Percentiles rank a stretch among this genome's conserved stretches.
Conservation (phyloP, 2,113 vertebrate genomes). For the Anguilla rostrata region DNA sequence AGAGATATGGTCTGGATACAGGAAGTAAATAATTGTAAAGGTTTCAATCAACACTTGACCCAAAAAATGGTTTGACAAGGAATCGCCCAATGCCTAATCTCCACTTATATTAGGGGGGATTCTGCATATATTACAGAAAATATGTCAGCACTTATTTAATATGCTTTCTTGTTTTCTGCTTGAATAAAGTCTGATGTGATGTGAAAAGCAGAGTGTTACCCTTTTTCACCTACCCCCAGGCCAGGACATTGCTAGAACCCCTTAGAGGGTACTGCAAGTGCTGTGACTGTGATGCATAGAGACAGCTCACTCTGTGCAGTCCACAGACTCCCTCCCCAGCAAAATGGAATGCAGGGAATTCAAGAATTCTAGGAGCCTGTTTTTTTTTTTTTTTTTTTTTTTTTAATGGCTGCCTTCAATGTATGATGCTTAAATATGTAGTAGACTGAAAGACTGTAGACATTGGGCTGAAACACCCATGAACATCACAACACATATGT, state of each 20-base stretch:
- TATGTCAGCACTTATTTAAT: conserved; percentile 2
- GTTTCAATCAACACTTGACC: background rate
- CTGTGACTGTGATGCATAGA: conserved; percentile 30
- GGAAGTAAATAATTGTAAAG: too few species aligned
- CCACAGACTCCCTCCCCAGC: background rate
- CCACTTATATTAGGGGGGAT: background rate
- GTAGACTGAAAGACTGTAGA: background rate
- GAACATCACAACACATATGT: background rate
- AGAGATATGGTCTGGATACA: too few species aligned
- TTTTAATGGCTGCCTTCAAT: background rate
- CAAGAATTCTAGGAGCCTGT: background rate
- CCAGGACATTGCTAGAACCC: conserved; percentile 27
- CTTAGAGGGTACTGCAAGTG: conserved; percentile 28
- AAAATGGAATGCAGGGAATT: background rate
- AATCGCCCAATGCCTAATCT: background rate
- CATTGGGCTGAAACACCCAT: background rate
- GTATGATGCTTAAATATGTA: background rate
- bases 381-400: background rate
- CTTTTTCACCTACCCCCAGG: conserved; percentile 20
- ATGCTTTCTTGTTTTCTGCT: conserved; percentile 10
- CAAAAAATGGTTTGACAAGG: background rate
- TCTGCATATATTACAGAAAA: background rate
- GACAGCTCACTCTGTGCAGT: conserved; percentile 16
- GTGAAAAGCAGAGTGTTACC: conserved; percentile 28
- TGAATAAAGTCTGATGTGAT: conserved; percentile 24